Evolutionary conservation across 2,113 vertebrate genomes (phyloP).

Genomic region (Jaculus jaculus): DNA sequence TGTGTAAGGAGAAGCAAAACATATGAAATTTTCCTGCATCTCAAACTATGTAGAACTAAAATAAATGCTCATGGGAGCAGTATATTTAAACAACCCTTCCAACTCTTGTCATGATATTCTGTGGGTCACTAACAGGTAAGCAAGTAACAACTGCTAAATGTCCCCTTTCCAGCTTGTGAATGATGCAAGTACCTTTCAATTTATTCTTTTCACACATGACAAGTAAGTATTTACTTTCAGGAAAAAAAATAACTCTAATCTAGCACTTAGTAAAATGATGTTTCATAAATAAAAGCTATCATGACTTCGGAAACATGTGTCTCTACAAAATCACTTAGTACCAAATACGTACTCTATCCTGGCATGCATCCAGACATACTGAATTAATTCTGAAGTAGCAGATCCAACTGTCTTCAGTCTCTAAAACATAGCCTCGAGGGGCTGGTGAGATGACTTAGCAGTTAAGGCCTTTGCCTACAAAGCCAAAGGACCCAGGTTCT

Average conservation of each 20-base stretch:
- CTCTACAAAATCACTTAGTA: slow-evolving; percentile 20
- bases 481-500: too few relatives aligned
- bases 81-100: background rate
- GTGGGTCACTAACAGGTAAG: background rate
- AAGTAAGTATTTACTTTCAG: background rate
- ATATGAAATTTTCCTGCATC: background rate
- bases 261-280: background rate
- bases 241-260: background rate
- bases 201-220: background rate
- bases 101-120: background rate
- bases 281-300: background rate
- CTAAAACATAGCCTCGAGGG: background rate
- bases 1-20: background rate
- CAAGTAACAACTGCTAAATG: background rate
- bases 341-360: background rate
- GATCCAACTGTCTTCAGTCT: background rate
- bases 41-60: background rate
- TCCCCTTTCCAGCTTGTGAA: background rate
- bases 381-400: background rate
- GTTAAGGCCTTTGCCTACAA: too few relatives aligned
- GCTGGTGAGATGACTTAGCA: too few relatives aligned
- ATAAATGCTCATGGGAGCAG: background rate
- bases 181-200: background rate
- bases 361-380: background rate
- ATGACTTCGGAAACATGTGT: background rate